Evolutionary conservation across 2,113 vertebrate species (phyloP).

Genomic region (Phalacrocorax pelagicus): DNA sequence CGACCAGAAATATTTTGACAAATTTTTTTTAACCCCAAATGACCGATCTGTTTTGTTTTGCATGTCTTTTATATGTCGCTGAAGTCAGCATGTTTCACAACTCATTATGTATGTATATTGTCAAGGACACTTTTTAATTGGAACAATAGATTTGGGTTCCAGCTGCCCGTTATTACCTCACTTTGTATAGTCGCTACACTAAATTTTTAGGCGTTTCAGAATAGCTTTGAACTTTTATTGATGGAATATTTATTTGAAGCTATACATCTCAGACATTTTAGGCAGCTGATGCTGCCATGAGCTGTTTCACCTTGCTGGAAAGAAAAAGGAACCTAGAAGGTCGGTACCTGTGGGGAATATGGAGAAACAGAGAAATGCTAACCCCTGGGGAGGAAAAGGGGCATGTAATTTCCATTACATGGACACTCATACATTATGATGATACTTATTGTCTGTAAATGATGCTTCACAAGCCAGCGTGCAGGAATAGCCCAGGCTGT

Average conservation of each 20-base stretch:
- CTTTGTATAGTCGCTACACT: neutral
- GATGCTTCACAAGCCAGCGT: neutral
- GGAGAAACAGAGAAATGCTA: neutral
- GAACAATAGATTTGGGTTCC: neutral
- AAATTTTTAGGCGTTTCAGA: neutral
- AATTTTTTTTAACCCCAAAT: neutral
- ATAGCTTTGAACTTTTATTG: neutral
- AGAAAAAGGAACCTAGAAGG: constrained; percentile 14
- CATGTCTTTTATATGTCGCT: neutral
- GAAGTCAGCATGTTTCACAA: neutral
- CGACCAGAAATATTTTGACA: fast-evolving
- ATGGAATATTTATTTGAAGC: neutral
- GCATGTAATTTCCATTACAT: constrained; percentile 49
- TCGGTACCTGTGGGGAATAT: constrained; percentile 41
- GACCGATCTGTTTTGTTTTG: neutral
- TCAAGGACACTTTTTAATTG: neutral
- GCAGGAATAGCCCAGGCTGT: neutral
- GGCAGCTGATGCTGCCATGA: constrained; percentile 6
- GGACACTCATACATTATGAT: constrained; percentile 33
- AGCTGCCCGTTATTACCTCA: neutral
- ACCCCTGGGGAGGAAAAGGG: constrained; percentile 37
- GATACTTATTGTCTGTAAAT: constrained; percentile 19
- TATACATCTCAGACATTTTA: neutral
- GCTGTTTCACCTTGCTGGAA: constrained; percentile 36
- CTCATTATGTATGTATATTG: neutral